A percentile compares a stretch with the other conserved stretches of the same genome.
phyloP scores from a whole-genome alignment of 2,797 vertebrate genomes.

The Poeciliopsis turneri region DNA sequence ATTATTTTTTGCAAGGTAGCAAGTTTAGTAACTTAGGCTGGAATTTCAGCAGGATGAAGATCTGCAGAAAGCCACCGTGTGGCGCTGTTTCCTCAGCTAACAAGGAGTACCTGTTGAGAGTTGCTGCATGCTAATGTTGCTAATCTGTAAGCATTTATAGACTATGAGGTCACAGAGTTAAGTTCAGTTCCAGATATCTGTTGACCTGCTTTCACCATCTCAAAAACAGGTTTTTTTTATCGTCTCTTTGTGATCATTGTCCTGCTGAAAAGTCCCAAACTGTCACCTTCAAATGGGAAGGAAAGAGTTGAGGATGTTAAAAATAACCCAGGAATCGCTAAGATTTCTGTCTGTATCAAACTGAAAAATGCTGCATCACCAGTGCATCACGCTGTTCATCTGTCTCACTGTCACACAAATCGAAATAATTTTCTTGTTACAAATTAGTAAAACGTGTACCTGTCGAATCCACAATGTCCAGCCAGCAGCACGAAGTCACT shows the following conservation, averaged over 20 bases:
- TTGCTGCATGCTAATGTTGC: slow-evolving; percentile 38
- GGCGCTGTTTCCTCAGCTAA: slow-evolving; percentile 22
- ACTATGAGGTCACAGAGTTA: background rate
- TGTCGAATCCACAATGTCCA: background rate
- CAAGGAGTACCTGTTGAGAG: slow-evolving; percentile 11
- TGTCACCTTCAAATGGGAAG: background rate
- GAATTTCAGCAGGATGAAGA: slow-evolving; percentile 21
- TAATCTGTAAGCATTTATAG: slow-evolving; percentile 11
- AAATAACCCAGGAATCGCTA: background rate
- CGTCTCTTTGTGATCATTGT: background rate
- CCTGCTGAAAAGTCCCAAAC: background rate
- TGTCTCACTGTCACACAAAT: background rate
- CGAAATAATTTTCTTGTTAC: background rate
- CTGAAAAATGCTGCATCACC: background rate
- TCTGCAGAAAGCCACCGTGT: slow-evolving; percentile 5
- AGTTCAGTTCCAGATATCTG: background rate
- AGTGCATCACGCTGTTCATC: background rate
- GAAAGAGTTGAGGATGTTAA: background rate
- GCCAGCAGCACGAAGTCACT: background rate
- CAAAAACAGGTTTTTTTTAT: background rate
- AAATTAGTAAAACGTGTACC: background rate
- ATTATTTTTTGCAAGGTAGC: background rate
- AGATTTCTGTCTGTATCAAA: background rate
- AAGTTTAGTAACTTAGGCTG: slow-evolving; percentile 15
- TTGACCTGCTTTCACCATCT: background rate